Evolutionary conservation across 2,888 invertebrate species (phyloP).

Genomic region (Pachymerium ferrugineum): DNA sequence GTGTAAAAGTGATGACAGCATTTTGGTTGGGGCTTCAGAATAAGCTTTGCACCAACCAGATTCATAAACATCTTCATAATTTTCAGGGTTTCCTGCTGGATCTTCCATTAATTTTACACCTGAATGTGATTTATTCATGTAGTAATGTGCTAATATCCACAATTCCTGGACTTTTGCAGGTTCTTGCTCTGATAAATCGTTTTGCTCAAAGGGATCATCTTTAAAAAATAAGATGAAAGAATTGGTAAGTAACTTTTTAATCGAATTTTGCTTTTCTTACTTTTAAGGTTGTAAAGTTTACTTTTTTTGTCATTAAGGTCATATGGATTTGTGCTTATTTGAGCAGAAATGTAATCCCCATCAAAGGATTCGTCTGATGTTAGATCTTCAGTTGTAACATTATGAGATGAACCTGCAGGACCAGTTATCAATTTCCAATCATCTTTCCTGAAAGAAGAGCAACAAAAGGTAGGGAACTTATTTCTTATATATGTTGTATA

Average conservation of each 20-base stretch:
- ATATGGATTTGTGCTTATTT: not conserved
- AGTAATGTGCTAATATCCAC: not conserved
- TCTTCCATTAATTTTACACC: not conserved
- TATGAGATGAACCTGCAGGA: not conserved
- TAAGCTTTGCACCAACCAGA: not conserved
- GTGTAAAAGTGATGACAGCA: too few species aligned
- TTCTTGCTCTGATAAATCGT: not conserved
- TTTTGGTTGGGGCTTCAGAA: not conserved
- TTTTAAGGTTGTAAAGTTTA: not conserved
- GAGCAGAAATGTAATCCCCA: not conserved
- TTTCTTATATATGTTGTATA: too few species aligned
- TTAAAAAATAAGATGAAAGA: too few species aligned
- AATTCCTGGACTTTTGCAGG: not conserved
- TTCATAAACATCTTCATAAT: not conserved
- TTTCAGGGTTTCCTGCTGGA: not conserved
- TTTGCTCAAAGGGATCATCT: not conserved
- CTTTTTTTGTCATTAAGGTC: not conserved
- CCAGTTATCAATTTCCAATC: not conserved
- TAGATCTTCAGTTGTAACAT: not conserved
- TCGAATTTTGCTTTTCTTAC: too few species aligned
- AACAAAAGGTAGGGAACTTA: too few species aligned
- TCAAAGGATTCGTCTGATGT: not conserved
- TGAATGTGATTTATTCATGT: too few species aligned
- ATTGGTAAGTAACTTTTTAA: too few species aligned
- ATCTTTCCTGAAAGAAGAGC: not conserved